These are phyloP conservation scores for Drosophila pseudotalamancana DNA, from an alignment of 2,888 invertebrate genomes.

Conservation along the genomic window DNA sequence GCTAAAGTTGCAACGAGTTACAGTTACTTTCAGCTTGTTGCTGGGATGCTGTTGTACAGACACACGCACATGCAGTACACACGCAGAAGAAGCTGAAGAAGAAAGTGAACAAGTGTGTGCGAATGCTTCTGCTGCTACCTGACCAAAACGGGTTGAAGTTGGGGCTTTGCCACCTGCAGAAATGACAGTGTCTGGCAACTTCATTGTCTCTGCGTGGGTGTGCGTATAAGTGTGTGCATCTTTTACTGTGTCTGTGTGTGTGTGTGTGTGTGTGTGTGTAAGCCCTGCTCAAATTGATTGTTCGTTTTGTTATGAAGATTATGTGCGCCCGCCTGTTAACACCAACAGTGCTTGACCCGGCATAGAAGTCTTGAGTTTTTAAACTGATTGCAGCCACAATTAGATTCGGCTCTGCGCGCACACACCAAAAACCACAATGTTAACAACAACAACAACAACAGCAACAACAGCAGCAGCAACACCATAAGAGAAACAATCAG, in stretches of 20 bases:
- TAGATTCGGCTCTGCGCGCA: slow-evolving; percentile 62
- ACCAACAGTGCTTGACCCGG: slow-evolving; percentile 58
- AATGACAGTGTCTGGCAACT: slow-evolving; percentile 36
- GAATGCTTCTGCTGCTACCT: slow-evolving; percentile 49
- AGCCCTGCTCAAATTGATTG: slow-evolving; percentile 58
- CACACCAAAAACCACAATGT: slow-evolving; percentile 17
- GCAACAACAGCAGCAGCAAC: slow-evolving; percentile 20
- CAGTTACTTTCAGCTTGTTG: slow-evolving; percentile 67
- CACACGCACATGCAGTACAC: slow-evolving; percentile 6
- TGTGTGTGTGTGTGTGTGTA: slow-evolving; percentile 18
- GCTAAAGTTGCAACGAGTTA: slow-evolving; percentile 52
- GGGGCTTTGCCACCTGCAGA: slow-evolving; percentile 60
- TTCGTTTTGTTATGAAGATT: slow-evolving; percentile 51
- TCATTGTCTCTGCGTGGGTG: slow-evolving; percentile 41
- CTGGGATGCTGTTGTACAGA: slow-evolving; percentile 40
- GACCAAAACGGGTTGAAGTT: slow-evolving; percentile 61
- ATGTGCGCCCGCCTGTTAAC: slow-evolving; percentile 57
- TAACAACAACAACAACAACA: slow-evolving; percentile 12
- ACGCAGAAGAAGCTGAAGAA: slow-evolving; percentile 54
- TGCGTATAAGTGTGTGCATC: slow-evolving; percentile 28
- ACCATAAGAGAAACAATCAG: slow-evolving; percentile 40
- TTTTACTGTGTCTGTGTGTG: no score
- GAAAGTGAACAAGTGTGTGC: slow-evolving; percentile 78
- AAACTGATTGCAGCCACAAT: slow-evolving; percentile 60
- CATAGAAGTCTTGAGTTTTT: slow-evolving; percentile 43